Evolutionary conservation across 30 jellyfish, hydroid and myxozoan species (phyloP).

Genomic region (Calvadosia cruxmelitensis): DNA sequence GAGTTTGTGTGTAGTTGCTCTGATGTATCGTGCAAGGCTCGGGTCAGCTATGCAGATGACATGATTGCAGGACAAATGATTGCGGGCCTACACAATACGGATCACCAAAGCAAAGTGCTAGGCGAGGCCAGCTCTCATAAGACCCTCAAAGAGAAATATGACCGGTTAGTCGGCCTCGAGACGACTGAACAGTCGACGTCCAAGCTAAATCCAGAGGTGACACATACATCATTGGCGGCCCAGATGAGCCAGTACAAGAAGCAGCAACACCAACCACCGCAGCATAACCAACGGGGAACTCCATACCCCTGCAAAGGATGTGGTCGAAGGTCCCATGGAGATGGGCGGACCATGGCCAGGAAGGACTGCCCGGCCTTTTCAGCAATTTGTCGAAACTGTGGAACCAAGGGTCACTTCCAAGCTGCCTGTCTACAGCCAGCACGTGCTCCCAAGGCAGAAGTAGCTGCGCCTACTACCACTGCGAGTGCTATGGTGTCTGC

Average conservation of each 20-base stretch:
- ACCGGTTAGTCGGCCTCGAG: slow-evolving; percentile 7
- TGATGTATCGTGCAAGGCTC: background rate
- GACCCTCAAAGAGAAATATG: background rate
- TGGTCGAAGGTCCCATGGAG: background rate
- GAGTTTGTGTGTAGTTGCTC: background rate
- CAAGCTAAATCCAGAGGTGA: background rate
- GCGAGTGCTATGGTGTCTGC: background rate
- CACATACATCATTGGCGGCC: background rate
- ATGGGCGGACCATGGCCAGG: background rate
- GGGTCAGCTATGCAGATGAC: slow-evolving; percentile 1
- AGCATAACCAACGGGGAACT: background rate
- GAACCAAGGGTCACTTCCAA: background rate
- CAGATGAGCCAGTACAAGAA: background rate
- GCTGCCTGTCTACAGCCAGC: background rate
- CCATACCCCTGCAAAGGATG: background rate
- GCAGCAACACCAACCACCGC: background rate
- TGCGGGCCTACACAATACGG: slow-evolving; percentile 10
- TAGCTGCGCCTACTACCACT: background rate
- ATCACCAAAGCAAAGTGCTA: slow-evolving; percentile 11
- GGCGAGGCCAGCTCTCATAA: background rate
- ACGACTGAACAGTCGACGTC: slow-evolving; percentile 8
- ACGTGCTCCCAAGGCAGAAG: background rate
- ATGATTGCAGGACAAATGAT: slow-evolving; percentile 4
- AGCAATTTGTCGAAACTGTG: background rate
- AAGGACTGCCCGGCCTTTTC: background rate